These are phyloP conservation scores for Gallinago media DNA, from an alignment of 2,113 vertebrate species.

Conservation along the genomic window DNA sequence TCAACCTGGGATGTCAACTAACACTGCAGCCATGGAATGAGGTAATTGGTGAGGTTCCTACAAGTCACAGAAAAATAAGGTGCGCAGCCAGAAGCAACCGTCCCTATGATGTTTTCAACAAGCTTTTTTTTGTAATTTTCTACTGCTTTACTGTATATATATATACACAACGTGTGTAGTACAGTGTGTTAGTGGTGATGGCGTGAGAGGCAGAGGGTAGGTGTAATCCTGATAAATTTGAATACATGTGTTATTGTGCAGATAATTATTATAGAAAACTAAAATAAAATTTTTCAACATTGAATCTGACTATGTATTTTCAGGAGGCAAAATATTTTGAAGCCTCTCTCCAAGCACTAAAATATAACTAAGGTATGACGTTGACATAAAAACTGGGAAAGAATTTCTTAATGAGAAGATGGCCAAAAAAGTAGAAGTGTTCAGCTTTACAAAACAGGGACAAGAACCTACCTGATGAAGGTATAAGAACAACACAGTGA, in stretches of 20 bases:
- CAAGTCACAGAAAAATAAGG: neutral
- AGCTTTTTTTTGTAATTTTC: neutral
- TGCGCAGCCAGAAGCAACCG: neutral
- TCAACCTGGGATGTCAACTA: accelerated
- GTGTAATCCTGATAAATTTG: neutral
- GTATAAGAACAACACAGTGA: neutral
- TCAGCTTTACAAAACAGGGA: neutral
- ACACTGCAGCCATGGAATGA: neutral
- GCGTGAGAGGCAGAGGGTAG: neutral
- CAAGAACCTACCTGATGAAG: neutral
- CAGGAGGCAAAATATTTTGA: neutral
- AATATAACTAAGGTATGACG: neutral
- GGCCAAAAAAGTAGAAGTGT: neutral
- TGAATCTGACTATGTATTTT: neutral
- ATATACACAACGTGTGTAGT: accelerated
- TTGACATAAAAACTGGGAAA: neutral
- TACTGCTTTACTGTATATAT: neutral
- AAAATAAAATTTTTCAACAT: neutral
- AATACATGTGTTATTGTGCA: neutral
- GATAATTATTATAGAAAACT: neutral
- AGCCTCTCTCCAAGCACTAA: neutral
- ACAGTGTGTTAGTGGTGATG: neutral
- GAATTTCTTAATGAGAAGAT: neutral
- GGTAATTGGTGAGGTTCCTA: neutral
- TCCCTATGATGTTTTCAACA: neutral